Evolutionary conservation across 2,113 vertebrate species (phyloP).

Genomic region (Paraplagusia blochii): DNA sequence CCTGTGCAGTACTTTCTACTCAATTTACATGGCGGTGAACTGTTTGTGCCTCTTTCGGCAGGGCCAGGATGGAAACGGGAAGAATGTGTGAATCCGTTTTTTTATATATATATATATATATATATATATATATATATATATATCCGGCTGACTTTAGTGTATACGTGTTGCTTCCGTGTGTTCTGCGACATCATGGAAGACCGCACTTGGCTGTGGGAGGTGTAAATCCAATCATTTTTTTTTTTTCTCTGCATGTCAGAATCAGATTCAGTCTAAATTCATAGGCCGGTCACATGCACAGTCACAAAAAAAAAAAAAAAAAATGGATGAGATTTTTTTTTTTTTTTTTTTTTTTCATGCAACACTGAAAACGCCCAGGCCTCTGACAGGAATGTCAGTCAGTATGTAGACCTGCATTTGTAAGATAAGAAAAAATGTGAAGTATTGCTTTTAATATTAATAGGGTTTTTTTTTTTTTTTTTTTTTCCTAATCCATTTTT

Average conservation of each 20-base stretch:
- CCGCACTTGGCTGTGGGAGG: slow-evolving; percentile 72
- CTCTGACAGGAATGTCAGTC: slow-evolving; percentile 50
- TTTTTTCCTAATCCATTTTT: too few relatives aligned
- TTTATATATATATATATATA: neutral
- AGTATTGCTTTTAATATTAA: slow-evolving; percentile 59
- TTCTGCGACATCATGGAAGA: slow-evolving; percentile 60
- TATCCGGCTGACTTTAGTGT: slow-evolving; percentile 41
- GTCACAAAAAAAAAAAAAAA: slow-evolving; percentile 16
- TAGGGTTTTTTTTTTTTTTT: neutral
- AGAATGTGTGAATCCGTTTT: slow-evolving; percentile 48
- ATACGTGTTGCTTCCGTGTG: slow-evolving; percentile 11
- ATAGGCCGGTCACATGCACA: slow-evolving; percentile 65
- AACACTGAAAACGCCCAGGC: slow-evolving; percentile 34
- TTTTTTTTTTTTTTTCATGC: too few relatives aligned
- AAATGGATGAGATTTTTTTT: slow-evolving; percentile 65
- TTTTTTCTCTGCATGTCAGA: slow-evolving; percentile 52
- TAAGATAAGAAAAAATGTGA: slow-evolving; percentile 62
- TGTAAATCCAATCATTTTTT: slow-evolving; percentile 72
- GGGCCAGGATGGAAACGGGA: slow-evolving; percentile 62
- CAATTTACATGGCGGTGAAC: slow-evolving; percentile 74
- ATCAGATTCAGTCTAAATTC: slow-evolving; percentile 60
- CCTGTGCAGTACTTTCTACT: slow-evolving; percentile 68
- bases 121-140: neutral
- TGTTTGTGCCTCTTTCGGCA: slow-evolving; percentile 62
- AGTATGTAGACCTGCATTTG: slow-evolving; percentile 59